Evolutionary conservation across 2,888 invertebrate genomes (phyloP).

Genomic region (Tinea pellionella): DNA sequence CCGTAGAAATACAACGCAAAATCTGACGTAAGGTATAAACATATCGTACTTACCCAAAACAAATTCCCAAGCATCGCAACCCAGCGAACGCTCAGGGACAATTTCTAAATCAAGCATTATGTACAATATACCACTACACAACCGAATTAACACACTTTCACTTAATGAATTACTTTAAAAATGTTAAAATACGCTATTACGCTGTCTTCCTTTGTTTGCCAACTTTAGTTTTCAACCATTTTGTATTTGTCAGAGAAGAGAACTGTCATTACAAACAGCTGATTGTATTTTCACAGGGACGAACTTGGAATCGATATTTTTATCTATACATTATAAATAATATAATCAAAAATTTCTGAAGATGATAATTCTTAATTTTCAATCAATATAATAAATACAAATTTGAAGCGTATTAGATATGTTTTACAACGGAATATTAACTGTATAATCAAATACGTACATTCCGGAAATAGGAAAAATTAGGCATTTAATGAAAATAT

Average conservation of each 20-base stretch:
- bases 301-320: conserved; percentile 15
- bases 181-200: conserved; percentile 54
- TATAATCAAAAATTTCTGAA: too few species aligned
- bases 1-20: conserved; percentile 64
- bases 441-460: too few species aligned
- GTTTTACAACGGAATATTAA: too few species aligned
- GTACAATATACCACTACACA: conserved; percentile 80
- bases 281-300: conserved; percentile 61
- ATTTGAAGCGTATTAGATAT: too few species aligned
- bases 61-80: conserved; percentile 98
- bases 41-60: conserved; percentile 82
- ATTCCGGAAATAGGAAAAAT: too few species aligned
- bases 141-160: conserved; percentile 72
- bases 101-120: conserved; percentile 97
- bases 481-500: too few species aligned
- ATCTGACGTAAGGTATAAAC: conserved; percentile 61
- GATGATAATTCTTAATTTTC: too few species aligned
- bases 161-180: conserved; percentile 47
- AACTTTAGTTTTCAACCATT: conserved; percentile 71
- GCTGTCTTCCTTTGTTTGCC: conserved; percentile 69
- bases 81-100: conserved; percentile 93
- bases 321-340: too few species aligned
- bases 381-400: too few species aligned
- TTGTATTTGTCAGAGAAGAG: conserved; percentile 68
- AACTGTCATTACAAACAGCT: conserved; percentile 71